Conservation (phyloP, 2,797 vertebrate genomes). For the Tokudaia muenninki region DNA sequence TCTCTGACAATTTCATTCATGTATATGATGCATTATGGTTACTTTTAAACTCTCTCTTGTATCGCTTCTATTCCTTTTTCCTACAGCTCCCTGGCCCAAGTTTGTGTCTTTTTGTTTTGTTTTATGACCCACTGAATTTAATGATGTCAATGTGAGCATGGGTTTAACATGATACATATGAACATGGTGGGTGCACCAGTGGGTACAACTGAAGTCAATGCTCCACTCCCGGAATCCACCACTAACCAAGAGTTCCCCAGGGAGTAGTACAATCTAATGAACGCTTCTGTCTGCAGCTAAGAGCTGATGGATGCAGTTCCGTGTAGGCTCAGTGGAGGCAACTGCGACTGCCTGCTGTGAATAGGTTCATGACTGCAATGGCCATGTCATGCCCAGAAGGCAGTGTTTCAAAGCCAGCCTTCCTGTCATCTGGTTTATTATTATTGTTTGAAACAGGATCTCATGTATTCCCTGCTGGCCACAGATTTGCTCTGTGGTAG, state of each 20-base stretch:
- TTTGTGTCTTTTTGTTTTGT: background rate
- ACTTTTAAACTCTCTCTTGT: background rate
- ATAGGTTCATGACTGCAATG: background rate
- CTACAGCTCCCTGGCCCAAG: too few species aligned
- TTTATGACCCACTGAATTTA: background rate
- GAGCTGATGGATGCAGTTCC: background rate
- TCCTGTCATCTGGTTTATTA: background rate
- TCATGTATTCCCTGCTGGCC: background rate
- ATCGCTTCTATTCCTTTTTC: background rate
- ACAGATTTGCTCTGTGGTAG: background rate
- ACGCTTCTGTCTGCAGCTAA: background rate
- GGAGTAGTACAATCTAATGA: background rate
- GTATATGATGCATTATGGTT: background rate
- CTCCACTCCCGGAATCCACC: background rate
- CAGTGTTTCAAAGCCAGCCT: background rate
- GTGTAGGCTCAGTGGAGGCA: background rate
- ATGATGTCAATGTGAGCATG: background rate
- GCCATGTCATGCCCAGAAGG: background rate
- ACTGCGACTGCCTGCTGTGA: background rate
- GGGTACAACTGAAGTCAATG: background rate
- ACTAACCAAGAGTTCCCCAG: background rate
- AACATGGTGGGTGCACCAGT: background rate
- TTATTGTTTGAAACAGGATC: background rate
- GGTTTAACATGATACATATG: background rate
- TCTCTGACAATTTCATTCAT: background rate